phyloP scores from a whole-genome alignment of 2,797 vertebrate species.

The Rhabdophis nuchalis region DNA sequence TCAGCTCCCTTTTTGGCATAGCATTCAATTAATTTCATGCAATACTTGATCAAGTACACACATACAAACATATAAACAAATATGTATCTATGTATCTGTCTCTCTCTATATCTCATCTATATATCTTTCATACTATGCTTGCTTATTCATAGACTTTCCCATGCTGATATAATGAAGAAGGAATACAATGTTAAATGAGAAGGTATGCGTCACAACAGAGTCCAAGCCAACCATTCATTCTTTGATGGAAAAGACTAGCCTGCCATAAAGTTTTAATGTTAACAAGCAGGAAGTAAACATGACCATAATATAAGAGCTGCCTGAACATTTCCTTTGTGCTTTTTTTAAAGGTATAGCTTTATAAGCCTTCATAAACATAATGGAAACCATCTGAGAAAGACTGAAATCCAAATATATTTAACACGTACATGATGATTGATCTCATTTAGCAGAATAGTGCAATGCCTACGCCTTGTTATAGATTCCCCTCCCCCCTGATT shows the following conservation, averaged over 20 bases:
- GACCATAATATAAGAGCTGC: not conserved
- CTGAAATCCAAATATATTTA: not conserved
- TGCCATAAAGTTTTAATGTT: not conserved
- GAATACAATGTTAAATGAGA: not conserved
- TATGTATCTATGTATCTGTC: not conserved
- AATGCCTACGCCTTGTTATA: not conserved
- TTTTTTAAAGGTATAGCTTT: not conserved
- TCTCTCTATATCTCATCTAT: not conserved
- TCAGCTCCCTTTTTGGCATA: not conserved
- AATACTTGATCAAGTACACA: not conserved
- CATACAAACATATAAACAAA: not conserved
- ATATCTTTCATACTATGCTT: not conserved
- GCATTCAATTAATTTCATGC: not conserved
- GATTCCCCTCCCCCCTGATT: not conserved
- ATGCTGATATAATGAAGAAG: not conserved
- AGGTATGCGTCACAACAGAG: not conserved
- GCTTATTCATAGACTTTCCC: not conserved
- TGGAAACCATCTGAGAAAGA: not conserved
- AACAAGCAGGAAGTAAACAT: not conserved
- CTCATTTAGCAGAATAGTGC: not conserved
- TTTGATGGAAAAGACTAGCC: not conserved
- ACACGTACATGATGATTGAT: not conserved
- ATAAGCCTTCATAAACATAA: slow-evolving; percentile 25
- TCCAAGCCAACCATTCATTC: not conserved
- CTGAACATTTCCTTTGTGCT: not conserved